Percentiles rank a stretch among this genome's conserved stretches.
Evolutionary conservation across 64 coral and sea anemone genomes (phyloP).

Genomic region (Dendronephthya gigantea): DNA sequence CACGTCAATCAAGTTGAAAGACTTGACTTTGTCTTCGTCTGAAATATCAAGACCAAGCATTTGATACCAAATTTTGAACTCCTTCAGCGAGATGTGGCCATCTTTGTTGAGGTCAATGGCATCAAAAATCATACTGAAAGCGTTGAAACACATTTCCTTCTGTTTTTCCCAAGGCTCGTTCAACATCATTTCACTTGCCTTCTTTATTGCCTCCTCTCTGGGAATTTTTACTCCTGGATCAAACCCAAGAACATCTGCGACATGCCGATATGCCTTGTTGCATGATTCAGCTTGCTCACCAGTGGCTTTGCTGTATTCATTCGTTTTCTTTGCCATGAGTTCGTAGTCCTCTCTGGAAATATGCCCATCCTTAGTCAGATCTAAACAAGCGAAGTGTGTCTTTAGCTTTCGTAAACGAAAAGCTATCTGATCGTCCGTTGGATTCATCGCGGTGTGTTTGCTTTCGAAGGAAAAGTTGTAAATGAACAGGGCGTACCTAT

Average conservation of each 20-base stretch:
- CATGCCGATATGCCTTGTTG: not conserved
- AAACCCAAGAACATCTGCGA: not conserved
- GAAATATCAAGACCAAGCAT: not conserved
- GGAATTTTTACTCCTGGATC: not conserved
- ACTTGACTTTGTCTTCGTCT: not conserved
- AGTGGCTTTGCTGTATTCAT: not conserved
- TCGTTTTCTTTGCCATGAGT: not conserved
- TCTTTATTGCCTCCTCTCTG: not conserved
- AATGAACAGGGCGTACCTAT: too few species aligned
- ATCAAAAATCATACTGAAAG: not conserved
- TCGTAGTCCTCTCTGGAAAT: not conserved
- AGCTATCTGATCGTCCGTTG: not conserved
- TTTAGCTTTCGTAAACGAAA: not conserved
- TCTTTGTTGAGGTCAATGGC: not conserved
- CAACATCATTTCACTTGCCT: not conserved
- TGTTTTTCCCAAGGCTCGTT: not conserved
- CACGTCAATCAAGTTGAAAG: not conserved
- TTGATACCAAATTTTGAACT: not conserved
- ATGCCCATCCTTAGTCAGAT: not conserved
- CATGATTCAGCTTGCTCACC: not conserved
- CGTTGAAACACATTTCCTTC: not conserved
- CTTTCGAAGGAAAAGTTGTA: too few species aligned
- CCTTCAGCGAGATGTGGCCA: not conserved
- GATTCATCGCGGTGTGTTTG: not conserved
- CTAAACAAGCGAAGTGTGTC: not conserved